phyloP scores from a whole-genome alignment of 1,140 invertebrate genomes.

The Hetaerina americana region DNA sequence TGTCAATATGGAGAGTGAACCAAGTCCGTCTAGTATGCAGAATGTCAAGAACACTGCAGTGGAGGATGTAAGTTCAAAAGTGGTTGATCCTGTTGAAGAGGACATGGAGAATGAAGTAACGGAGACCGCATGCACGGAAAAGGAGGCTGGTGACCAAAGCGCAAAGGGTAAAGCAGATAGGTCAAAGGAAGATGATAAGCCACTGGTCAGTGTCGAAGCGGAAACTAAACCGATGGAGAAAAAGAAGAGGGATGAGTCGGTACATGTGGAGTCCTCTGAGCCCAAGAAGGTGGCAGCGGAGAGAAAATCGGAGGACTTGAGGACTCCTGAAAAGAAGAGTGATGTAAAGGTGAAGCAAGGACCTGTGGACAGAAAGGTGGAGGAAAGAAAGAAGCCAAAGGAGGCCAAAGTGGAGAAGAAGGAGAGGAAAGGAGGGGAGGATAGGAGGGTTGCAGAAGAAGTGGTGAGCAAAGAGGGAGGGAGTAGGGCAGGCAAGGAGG shows the following conservation, averaged over 20 bases:
- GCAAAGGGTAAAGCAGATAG: background rate
- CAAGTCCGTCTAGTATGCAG: background rate
- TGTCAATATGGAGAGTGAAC: background rate
- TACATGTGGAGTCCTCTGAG: too few relatives aligned
- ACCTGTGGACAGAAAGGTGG: slow-evolving; percentile 10
- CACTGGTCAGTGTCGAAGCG: background rate
- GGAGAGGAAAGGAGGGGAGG: background rate
- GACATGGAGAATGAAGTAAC: slow-evolving; percentile 17
- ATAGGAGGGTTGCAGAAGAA: background rate
- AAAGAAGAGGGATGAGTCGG: background rate
- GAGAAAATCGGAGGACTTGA: background rate
- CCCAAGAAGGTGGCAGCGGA: background rate
- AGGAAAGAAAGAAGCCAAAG: slow-evolving; percentile 12
- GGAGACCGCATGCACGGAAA: slow-evolving; percentile 8
- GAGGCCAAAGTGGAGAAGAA: slow-evolving; percentile 15
- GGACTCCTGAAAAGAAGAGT: background rate
- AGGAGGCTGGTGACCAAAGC: background rate
- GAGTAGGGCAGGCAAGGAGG: slow-evolving; percentile 11
- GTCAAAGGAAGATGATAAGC: background rate
- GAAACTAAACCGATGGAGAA: background rate
- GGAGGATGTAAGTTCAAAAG: slow-evolving; percentile 1
- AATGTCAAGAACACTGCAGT: slow-evolving; percentile 4
- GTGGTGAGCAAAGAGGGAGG: background rate
- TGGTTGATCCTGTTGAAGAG: slow-evolving; percentile 2
- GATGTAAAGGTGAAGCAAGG: background rate